Percentiles rank a stretch among this genome's conserved stretches.
Evolutionary conservation across 2,113 vertebrate species (phyloP).

Genomic region (Silurus glanis): DNA sequence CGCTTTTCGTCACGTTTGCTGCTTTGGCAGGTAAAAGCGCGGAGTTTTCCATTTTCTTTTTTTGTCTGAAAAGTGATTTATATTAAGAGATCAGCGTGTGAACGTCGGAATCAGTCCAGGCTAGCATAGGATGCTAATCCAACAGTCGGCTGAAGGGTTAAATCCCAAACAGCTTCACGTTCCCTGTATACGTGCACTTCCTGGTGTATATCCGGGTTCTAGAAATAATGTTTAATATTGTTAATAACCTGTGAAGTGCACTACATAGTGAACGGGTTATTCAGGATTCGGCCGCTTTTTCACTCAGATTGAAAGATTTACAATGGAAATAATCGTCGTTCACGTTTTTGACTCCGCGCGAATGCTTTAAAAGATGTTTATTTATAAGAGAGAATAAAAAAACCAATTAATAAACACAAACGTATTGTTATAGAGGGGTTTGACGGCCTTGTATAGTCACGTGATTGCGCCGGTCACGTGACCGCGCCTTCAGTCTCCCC

Average conservation of each 20-base stretch:
- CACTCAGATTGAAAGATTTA: neutral
- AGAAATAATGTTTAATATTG: neutral
- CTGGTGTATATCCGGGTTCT: neutral
- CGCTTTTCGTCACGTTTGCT: constrained; percentile 21
- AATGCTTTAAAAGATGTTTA: neutral
- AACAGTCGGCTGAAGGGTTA: neutral
- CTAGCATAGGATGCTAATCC: constrained; percentile 15
- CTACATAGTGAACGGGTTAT: neutral
- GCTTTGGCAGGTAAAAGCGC: constrained; percentile 33
- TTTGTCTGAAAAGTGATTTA: neutral
- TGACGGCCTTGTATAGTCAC: neutral
- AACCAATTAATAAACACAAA: neutral
- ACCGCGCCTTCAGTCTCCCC: neutral
- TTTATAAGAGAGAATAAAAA: neutral
- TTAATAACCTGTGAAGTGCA: neutral
- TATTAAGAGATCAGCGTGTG: neutral
- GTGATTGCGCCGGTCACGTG: neutral
- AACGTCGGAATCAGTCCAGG: no score
- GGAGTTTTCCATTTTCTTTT: no score
- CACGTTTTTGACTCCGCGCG: neutral
- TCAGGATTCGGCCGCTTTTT: neutral
- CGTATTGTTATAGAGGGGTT: neutral
- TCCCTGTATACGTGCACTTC: neutral
- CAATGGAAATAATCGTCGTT: neutral
- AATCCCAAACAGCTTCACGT: neutral